Evolutionary conservation across 2,113 vertebrate species (phyloP).

Genomic region (Zingel zingel): DNA sequence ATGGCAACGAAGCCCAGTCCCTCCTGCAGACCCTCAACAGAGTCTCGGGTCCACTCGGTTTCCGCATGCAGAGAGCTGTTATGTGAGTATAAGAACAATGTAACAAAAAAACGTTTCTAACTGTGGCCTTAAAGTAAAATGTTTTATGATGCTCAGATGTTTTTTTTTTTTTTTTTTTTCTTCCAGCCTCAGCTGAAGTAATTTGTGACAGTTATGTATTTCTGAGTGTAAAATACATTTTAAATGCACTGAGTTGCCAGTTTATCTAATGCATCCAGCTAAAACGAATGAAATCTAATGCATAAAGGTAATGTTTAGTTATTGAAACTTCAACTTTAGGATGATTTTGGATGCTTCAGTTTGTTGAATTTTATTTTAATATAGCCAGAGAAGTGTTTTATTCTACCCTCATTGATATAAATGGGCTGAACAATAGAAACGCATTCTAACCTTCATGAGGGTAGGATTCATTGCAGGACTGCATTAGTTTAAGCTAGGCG

Average conservation of each 20-base stretch:
- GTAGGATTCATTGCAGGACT: not conserved
- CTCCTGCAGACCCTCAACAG: constrained; percentile 89
- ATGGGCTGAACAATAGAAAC: no score
- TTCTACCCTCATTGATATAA: no score
- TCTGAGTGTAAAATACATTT: not conserved
- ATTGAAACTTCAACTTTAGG: not conserved
- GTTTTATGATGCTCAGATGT: not conserved
- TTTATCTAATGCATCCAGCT: not conserved
- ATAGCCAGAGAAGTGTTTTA: no score
- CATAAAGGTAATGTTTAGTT: not conserved
- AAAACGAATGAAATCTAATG: no score
- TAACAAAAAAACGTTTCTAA: not conserved
- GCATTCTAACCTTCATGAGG: not conserved
- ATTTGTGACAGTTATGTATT: not conserved
- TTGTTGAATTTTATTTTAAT: not conserved
- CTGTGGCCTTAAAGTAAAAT: not conserved
- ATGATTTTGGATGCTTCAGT: no score
- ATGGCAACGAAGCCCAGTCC: constrained; percentile 82
- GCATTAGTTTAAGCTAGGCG: not conserved
- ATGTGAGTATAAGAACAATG: constrained; percentile 84
- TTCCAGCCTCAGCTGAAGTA: not conserved
- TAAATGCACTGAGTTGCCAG: not conserved
- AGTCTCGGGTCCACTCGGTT: constrained; percentile 89
- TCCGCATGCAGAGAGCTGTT: constrained; percentile 83
- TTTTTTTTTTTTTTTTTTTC: not conserved